Base-by-base conservation (phyloP, 2,113 vertebrate genomes). In the Microcebus murinus region DNA sequence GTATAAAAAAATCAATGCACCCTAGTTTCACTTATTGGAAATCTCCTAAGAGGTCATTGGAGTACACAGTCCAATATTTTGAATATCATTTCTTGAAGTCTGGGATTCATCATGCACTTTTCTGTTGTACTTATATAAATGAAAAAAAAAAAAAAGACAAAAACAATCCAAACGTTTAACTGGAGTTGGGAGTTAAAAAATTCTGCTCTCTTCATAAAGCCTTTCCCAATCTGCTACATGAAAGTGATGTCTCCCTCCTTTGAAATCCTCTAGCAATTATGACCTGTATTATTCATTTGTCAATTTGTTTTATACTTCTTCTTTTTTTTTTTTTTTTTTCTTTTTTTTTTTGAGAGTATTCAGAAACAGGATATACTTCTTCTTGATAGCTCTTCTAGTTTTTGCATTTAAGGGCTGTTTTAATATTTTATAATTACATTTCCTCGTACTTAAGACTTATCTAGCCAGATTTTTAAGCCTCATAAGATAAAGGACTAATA, bases 371-470 rank as follows among this genome's bases (percentile, higher is more conserved):
- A n/a, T 94, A 81, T 48, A 68, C 7, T 76, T 20, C 14, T 91
- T 76, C 87, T 76, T 90, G 31, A 85, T 92, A 34, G 68, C 13
- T 57, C 59, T 91, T 93, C 48, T 67, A 76, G 31, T 89, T 76
- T 95, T 96, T 88, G 6, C 55, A 85, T 29, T 45, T 83, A 94
- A 95, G 74, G 85, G 50, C 63, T 82, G 82, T 94, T 89, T 95
- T 81, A 97, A 94, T 96, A 94, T 89, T 95, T 97, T 63, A 96
- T 59, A 63, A 57, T 77, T 95, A 59, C 14, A 82, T 83, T 92
- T 95, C 34, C 59, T 57, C 7, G 55, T 91, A 61, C 21, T 63
- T 92, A 52, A 10, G 25, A 88, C 29, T 91, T 59, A 57, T 67
- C 67, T 89, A 93, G 88, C 52, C 74, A 74, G 29, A 83, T 77